Evolutionary conservation across 2,888 invertebrate genomes (phyloP), one percentile per base, ranked within the genome.

Genomic region (Callimorpha dominula): DNA sequence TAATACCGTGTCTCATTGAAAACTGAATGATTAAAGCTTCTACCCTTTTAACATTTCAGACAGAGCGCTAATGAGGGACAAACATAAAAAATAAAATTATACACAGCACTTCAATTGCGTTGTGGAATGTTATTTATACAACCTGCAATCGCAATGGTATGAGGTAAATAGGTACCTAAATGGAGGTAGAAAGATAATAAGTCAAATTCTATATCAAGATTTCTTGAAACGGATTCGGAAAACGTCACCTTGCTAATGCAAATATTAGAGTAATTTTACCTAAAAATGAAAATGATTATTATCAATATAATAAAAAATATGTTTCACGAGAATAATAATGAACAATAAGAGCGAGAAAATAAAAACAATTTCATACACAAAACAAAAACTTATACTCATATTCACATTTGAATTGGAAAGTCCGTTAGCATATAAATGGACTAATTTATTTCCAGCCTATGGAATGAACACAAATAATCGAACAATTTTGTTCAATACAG

Each of bases 391-490:
- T 78, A 71, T 76, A 70, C 31, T 46, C 62, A 77, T 78, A 81
- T 75, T 81, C 81, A 79, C 78, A 82, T 83, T 75, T 75, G 77
- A 81, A 81, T 79, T 72, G 77, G 75, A 83, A 81, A 80, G 74
- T 77, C 81, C 78, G 81, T 84, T 83, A 82, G 84, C 86, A 86
- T 84, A 83, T 78, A 86, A 86, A 86, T 86, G 74, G 81, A 78
- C 80, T 81, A 80, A 86, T 86, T 86, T 82, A 78, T 75, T 81
- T 78, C 54, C 54, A 78, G 68, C 66, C 65, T 64, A 74, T 73
- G 71, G 75, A 80, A 81, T 74, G 74, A 72, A 68, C 75, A 49
- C 80, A 84, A 74, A 79, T 78, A 79, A 78, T 78, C 71, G 72
- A 74, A 76, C 70, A 72, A 73, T 79, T 82, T 75, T 71, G 71